Evolutionary conservation across 2,888 invertebrate genomes (phyloP).

Genomic region (Fragum whitleyi): DNA sequence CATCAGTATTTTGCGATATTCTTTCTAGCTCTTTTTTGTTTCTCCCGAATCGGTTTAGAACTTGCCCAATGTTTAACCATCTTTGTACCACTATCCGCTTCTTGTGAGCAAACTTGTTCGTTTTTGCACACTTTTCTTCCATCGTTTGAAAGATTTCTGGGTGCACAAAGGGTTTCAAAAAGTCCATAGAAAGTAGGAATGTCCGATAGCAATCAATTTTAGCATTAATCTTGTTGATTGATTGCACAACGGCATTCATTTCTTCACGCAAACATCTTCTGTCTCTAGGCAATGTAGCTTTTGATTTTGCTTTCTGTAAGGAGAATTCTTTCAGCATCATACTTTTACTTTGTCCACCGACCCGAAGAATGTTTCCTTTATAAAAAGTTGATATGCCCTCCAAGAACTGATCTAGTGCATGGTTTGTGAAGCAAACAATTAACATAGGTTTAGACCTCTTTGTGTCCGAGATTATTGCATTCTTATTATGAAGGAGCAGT

Average conservation of each 20-base stretch:
- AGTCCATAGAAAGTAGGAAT: slow-evolving; percentile 65
- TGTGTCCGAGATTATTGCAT: slow-evolving; percentile 12
- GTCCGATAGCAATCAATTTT: slow-evolving; percentile 53
- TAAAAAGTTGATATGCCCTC: slow-evolving; percentile 77
- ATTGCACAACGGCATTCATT: not conserved
- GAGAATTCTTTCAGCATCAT: not conserved
- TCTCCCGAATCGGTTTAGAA: not conserved
- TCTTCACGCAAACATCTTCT: not conserved
- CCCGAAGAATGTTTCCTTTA: slow-evolving; percentile 73
- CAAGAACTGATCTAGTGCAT: slow-evolving; percentile 84
- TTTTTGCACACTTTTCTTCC: not conserved
- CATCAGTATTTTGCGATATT: not conserved
- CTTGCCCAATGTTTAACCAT: not conserved
- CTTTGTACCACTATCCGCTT: not conserved
- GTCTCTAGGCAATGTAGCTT: not conserved
- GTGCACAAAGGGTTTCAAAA: slow-evolving; percentile 53
- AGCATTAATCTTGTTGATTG: slow-evolving; percentile 9
- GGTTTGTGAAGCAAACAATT: slow-evolving; percentile 83
- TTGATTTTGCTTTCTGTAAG: not conserved
- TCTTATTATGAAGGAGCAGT: slow-evolving; percentile 84
- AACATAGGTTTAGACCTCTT: slow-evolving; percentile 78
- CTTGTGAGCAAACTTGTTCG: not conserved
- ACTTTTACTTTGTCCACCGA: slow-evolving; percentile 78
- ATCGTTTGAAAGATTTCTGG: not conserved
- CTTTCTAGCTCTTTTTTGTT: not conserved